Evolutionary conservation across 2,797 vertebrate genomes (phyloP), one percentile per base, ranked within the genome.

Genomic region (Stomatorhinus walkeri): DNA sequence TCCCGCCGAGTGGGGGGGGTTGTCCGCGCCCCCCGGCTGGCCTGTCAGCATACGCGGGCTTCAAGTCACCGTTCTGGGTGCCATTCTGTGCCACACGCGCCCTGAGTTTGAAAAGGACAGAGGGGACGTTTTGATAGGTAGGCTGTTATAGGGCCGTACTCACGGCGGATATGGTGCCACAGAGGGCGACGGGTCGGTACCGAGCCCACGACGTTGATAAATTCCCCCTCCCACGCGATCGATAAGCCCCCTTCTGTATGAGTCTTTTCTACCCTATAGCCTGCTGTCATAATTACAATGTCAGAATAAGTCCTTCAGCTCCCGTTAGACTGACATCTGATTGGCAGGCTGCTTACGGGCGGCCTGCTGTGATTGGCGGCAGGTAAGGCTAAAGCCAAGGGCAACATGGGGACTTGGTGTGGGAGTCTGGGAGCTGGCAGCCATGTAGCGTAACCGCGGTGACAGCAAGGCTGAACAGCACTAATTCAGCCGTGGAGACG

Each of bases 241-340:
- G 96, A 99, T 99, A 99, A 97, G 96, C 96, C 93, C 95, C 64
- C 64, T 95, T 94, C 96, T 95, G 93, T 96, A 91, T 96, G 94
- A 90, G 92, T 94, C 93, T 94, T 92, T 93, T 92, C 92, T 92
- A 92, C 91, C 93, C 94, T 92, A 92, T 95, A 96, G 95, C 94
- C 93, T 93, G 95, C 96, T 95, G 94, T 96, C 97, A 91, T 99
- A 99, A 99, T 99, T 99, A 99, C 97, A 96, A 96, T 99, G 98
- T 99, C 98, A 99, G 93, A 94, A 94, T 95, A 93, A 92, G 89
- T 89, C 93, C 93, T 90, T 91, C 89, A 32, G 89, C 91, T 36
- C 86, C 56, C 46, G 89, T 92, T 92, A 91, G 89, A 93, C 90
- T 95, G 95, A 95, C 90, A 1, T 88, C 90, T 96, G 96, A 97